Evolutionary conservation across 2,797 vertebrate genomes (phyloP).

Genomic region (Silurus aristotelis): DNA sequence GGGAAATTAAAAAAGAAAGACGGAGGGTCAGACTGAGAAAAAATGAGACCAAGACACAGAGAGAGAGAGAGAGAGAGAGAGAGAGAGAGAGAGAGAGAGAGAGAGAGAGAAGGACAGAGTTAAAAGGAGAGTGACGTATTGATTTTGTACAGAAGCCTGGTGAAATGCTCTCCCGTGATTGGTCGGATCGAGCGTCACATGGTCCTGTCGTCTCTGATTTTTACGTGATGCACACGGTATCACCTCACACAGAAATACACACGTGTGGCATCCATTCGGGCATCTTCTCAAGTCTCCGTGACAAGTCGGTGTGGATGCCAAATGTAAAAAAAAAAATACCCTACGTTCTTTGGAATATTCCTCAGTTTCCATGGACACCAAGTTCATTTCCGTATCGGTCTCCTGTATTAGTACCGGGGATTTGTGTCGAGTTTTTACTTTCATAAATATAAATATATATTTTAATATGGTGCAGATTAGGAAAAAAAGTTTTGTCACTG

Average conservation of each 20-base stretch:
- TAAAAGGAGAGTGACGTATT: not conserved
- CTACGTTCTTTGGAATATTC: conserved; percentile 58
- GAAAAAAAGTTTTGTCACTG: too few species aligned
- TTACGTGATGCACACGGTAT: not conserved
- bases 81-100: not conserved
- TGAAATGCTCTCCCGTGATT: not conserved
- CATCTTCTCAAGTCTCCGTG: conserved; percentile 55
- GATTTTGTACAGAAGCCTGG: not conserved
- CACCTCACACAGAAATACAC: not conserved
- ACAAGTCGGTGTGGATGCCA: conserved; percentile 61
- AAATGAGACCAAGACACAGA: not conserved
- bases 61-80: not conserved
- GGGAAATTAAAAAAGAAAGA: not conserved
- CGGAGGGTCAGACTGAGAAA: not conserved
- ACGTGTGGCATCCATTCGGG: conserved; percentile 69
- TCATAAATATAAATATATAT: too few species aligned
- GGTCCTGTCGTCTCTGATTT: not conserved
- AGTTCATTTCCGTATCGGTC: not conserved
- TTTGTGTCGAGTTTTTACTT: not conserved
- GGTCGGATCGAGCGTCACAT: not conserved
- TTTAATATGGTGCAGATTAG: not conserved
- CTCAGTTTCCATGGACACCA: conserved; percentile 72
- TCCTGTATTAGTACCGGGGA: not conserved
- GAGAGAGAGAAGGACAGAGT: not conserved
- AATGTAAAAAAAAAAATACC: conserved; percentile 47